phyloP scores from a whole-genome alignment of 1,140 invertebrate species.

The Procambarus virginalis region DNA sequence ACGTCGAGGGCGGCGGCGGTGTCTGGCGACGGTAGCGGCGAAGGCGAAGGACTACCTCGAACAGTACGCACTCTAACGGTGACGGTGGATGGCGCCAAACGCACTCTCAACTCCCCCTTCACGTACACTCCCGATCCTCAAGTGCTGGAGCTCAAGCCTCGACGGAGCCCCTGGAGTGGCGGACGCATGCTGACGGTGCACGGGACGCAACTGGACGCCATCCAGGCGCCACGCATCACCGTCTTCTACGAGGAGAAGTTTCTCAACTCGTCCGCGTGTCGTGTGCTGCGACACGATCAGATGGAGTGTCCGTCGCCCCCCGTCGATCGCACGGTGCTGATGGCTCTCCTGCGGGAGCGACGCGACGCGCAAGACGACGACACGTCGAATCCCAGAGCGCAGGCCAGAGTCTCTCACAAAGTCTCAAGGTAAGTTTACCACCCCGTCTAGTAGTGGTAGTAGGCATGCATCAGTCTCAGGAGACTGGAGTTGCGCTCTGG shows the following conservation, averaged over 20 bases:
- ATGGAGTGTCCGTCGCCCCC: constrained; percentile 77
- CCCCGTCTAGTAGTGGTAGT: too few relatives aligned
- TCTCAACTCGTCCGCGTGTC: constrained; percentile 73
- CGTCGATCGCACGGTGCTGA: constrained; percentile 71
- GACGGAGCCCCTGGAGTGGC: constrained; percentile 91
- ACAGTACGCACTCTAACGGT: constrained; percentile 73
- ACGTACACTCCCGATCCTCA: constrained; percentile 94
- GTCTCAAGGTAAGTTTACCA: constrained; percentile 75
- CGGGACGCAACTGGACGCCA: constrained; percentile 91
- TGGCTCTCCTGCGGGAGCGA: constrained; percentile 61
- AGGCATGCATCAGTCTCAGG: too few relatives aligned
- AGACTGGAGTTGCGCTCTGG: too few relatives aligned
- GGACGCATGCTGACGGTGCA: constrained; percentile 94
- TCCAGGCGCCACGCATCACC: constrained; percentile 74
- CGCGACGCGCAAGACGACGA: constrained; percentile 67
- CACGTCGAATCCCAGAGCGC: constrained; percentile 73
- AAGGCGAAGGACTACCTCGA: constrained; percentile 29
- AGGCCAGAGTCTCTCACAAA: constrained; percentile 75
- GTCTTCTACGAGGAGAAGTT: constrained; percentile 63
- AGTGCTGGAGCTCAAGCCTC: constrained; percentile 92
- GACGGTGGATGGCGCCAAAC: constrained; percentile 88
- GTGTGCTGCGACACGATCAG: constrained; percentile 73
- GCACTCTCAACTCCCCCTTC: constrained; percentile 82
- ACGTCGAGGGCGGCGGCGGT: constrained; percentile 89
- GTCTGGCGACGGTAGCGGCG: constrained; percentile 76